These are phyloP conservation scores for Camelus bactrianus DNA, from an alignment of 2,113 vertebrate genomes.

Conservation along the genomic window DNA sequence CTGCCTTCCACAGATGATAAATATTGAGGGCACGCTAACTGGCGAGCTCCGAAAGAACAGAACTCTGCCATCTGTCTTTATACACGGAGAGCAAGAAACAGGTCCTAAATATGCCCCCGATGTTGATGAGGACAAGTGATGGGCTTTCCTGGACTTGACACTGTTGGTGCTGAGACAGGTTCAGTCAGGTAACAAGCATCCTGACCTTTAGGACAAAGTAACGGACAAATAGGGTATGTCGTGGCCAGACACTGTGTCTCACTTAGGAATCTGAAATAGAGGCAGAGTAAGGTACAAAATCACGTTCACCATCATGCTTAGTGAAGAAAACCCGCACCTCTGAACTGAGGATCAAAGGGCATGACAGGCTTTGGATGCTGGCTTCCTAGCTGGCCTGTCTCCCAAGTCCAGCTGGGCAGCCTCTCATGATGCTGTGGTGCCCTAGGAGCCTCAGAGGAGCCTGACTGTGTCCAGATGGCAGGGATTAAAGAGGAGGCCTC, in stretches of 20 bases:
- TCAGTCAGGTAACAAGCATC: neutral
- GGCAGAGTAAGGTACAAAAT: accelerated
- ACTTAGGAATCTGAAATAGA: neutral
- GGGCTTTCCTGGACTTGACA: neutral
- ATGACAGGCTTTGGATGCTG: accelerated
- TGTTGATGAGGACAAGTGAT: neutral
- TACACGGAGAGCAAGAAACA: neutral
- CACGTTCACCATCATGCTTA: accelerated
- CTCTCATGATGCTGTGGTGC: neutral
- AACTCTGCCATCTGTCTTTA: neutral
- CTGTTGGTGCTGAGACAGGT: neutral
- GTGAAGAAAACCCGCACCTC: neutral
- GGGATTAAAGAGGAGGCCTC: accelerated
- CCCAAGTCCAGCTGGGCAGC: neutral
- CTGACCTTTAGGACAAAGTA: neutral
- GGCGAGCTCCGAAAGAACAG: neutral
- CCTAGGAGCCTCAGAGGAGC: accelerated
- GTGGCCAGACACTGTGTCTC: neutral
- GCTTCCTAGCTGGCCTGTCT: accelerated
- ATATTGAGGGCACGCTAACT: too few relatives aligned
- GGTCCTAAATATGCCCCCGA: neutral
- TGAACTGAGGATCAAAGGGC: neutral
- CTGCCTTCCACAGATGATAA: neutral
- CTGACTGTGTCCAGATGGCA: accelerated
- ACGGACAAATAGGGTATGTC: neutral